phyloP scores from a whole-genome alignment of 2,888 invertebrate genomes.

The Criorhina ranunculi region DNA sequence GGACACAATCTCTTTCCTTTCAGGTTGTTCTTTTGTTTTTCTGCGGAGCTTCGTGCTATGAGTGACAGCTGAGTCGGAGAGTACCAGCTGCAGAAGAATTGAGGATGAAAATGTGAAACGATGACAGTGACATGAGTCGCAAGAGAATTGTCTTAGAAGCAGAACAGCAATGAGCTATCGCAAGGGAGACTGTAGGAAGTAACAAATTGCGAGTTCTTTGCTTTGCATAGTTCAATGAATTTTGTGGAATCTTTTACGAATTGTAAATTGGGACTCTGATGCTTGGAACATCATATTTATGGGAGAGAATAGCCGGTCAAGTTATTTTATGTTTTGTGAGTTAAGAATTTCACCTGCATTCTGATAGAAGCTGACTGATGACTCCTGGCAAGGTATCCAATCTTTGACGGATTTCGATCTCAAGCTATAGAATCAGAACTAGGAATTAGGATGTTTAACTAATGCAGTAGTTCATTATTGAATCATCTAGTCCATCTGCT shows the following conservation, averaged over 20 bases:
- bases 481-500: no score
- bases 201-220: constrained; percentile 54
- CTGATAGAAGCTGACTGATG: no score
- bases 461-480: no score
- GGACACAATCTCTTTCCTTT: constrained; percentile 60
- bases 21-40: constrained; percentile 32
- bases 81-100: constrained; percentile 73
- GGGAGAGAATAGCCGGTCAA: not conserved
- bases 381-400: no score
- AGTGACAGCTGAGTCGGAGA: constrained; percentile 73
- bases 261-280: constrained; percentile 54
- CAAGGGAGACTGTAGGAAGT: constrained; percentile 44
- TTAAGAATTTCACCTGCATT: constrained; percentile 1
- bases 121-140: constrained; percentile 74
- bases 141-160: constrained; percentile 44
- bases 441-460: no score
- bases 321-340: no score
- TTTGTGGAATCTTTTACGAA: constrained; percentile 68
- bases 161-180: not conserved
- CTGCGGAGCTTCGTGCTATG: constrained; percentile 37
- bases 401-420: no score
- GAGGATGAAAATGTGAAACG: constrained; percentile 72
- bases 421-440: no score
- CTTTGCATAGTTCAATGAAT: constrained; percentile 75
- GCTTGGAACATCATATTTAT: constrained; percentile 39